Evolutionary conservation across 2,113 vertebrate species (phyloP), one percentile per base, ranked within the genome.

Genomic region (Cephalopholis sonnerati): DNA sequence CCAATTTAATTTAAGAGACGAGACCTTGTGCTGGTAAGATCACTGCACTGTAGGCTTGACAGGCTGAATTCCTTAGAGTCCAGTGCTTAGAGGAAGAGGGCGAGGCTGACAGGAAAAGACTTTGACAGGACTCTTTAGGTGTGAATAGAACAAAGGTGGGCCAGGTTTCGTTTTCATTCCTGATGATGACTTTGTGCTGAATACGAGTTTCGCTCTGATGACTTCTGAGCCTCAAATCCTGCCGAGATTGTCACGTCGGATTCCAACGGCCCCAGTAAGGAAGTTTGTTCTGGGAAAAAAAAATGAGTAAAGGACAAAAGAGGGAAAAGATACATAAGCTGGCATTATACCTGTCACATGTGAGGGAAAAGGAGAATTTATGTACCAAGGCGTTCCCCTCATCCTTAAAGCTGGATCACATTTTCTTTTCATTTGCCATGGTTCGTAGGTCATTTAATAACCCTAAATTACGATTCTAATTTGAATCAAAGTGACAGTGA

Each of bases 381-480:
- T 4, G 10, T 32, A 58, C 9, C 18, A 22, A 22, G 48, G 25
- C 62, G 85, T 41, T 63, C 36, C 27, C 41, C 29, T 76, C 54
- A 7, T 89, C 67, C 69, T 70, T 83, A 74, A 72, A 75, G 81
- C 29, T 11, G 13, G 75, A 75, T 87, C 58, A 27, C 39, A 9
- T 69, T 82, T 78, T 86, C 41, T 87, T 90, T 87, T 64, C 61
- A 68, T 84, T 87, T 59, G 25, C 80, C 73, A 79, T 74, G 72
- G 79, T 87, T 87, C 81, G 70, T 57, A 76, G 85, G 85, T 93
- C 79, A 92, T 91, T 91, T 88, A 83, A 91, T 86, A 91, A 92
- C 84, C 71, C 83, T 84, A 90, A 84, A 92, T 87, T 91, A 79
- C 70, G 82, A 36, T 90, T 85, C 68, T 85, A 89, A 86, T 91